Conservation (phyloP, 1,140 invertebrate species). For the Cydia pomonella region DNA sequence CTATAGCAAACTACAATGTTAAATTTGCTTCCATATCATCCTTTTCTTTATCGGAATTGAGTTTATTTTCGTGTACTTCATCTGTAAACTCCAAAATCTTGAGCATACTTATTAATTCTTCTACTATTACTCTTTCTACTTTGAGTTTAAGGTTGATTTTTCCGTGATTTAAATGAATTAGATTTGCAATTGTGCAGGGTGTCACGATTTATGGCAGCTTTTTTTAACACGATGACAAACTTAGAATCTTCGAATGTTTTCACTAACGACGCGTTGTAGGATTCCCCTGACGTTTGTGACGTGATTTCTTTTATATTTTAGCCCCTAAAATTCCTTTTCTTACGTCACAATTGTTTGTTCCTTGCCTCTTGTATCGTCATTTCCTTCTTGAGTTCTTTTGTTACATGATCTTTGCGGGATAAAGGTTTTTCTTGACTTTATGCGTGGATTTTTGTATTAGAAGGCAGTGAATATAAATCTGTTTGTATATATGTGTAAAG, state of each 20-base stretch:
- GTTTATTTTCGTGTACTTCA: slow-evolving; percentile 39
- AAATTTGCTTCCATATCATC: slow-evolving; percentile 40
- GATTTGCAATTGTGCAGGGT: slow-evolving; percentile 34
- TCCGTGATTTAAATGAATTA: neutral
- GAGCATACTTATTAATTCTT: neutral
- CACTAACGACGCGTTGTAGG: slow-evolving; percentile 53
- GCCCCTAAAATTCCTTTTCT: neutral
- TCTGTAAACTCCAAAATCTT: neutral
- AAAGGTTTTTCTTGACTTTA: neutral
- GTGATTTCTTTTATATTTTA: slow-evolving; percentile 25
- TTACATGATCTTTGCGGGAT: neutral
- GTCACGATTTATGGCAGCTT: slow-evolving; percentile 49
- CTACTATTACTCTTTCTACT: neutral
- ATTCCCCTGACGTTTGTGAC: slow-evolving; percentile 10
- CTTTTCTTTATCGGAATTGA: slow-evolving; percentile 35
- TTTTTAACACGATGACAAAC: slow-evolving; percentile 65
- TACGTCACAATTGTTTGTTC: neutral
- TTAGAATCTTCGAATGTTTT: slow-evolving; percentile 53
- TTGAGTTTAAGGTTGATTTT: neutral
- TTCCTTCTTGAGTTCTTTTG: slow-evolving; percentile 6
- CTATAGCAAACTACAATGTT: slow-evolving; percentile 51
- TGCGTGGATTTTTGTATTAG: neutral
- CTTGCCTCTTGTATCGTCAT: slow-evolving; percentile 17
- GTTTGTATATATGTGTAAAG: too few species aligned
- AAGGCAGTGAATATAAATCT: neutral